Evolutionary conservation across 2,797 vertebrate genomes (phyloP).

Genomic region (Arrhamphus sclerolepis): DNA sequence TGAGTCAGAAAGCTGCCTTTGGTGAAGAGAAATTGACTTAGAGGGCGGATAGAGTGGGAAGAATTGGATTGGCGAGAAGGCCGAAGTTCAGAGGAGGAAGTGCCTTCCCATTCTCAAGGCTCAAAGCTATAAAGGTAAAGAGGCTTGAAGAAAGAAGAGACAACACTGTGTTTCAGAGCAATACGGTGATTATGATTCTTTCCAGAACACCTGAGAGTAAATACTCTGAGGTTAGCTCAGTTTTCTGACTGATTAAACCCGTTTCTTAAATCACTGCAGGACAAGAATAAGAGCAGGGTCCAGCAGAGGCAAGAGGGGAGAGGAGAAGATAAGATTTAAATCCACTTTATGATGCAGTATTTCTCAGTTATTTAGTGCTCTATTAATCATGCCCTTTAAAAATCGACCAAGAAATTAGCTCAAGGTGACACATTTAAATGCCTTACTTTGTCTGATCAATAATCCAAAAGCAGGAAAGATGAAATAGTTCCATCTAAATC

Average conservation of each 20-base stretch:
- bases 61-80: constrained; percentile 53
- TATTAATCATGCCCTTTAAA: no score
- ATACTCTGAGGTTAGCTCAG: constrained; percentile 45
- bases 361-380: no score
- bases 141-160: constrained; percentile 6
- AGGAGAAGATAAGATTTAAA: not conserved
- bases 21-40: constrained; percentile 54
- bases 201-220: constrained; percentile 20
- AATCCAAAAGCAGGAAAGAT: no score
- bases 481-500: no score
- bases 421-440: no score
- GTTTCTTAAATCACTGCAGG: constrained; percentile 36
- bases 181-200: constrained; percentile 15
- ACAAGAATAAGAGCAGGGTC: constrained; percentile 5
- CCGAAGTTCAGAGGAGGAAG: constrained; percentile 13
- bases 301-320: not conserved
- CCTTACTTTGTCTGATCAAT: no score
- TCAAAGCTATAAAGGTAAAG: constrained; percentile 21
- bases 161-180: constrained; percentile 16
- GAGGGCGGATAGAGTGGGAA: constrained; percentile 50
- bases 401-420: no score
- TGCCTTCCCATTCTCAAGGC: constrained; percentile 5
- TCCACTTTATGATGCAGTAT: no score
- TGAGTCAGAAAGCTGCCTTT: constrained; percentile 61
- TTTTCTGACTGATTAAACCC: constrained; percentile 42